Percentiles rank a stretch among this genome's conserved stretches.
phyloP scores from a whole-genome alignment of 2,797 vertebrate species.

The Steatocranus sp. region DNA sequence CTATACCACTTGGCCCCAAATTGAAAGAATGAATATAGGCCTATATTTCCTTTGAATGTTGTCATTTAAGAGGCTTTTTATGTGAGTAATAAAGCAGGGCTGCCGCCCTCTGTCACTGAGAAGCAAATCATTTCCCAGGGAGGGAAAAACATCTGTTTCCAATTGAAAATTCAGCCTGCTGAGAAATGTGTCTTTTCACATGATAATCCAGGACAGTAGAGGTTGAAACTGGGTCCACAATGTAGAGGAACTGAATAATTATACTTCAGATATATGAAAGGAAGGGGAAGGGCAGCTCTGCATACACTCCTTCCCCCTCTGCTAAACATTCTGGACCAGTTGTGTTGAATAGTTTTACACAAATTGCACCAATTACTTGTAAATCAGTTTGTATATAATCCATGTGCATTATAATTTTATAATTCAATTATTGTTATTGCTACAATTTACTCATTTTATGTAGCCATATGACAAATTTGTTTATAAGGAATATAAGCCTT shows the following conservation, averaged over 20 bases:
- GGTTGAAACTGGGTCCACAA: constrained; percentile 44
- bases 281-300: constrained; percentile 13
- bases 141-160: constrained; percentile 72
- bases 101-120: constrained; percentile 63
- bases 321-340: not conserved
- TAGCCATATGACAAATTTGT: not conserved
- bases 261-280: constrained; percentile 26
- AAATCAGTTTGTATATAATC: not conserved
- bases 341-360: constrained; percentile 2
- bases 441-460: not conserved
- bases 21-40: constrained; percentile 70
- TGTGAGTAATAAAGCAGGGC: constrained; percentile 69
- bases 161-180: constrained; percentile 60
- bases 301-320: not conserved
- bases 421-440: not conserved
- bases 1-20: constrained; percentile 61
- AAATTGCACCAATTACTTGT: constrained; percentile 34
- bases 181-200: constrained; percentile 61
- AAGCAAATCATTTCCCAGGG: constrained; percentile 69
- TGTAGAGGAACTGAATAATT: constrained; percentile 47
- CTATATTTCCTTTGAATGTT: constrained; percentile 71
- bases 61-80: constrained; percentile 72
- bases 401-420: not conserved
- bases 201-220: constrained; percentile 64
- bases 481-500: not conserved